These are phyloP conservation scores for Melanargia galathea DNA, from an alignment of 2,888 invertebrate genomes.

Conservation along the genomic window DNA sequence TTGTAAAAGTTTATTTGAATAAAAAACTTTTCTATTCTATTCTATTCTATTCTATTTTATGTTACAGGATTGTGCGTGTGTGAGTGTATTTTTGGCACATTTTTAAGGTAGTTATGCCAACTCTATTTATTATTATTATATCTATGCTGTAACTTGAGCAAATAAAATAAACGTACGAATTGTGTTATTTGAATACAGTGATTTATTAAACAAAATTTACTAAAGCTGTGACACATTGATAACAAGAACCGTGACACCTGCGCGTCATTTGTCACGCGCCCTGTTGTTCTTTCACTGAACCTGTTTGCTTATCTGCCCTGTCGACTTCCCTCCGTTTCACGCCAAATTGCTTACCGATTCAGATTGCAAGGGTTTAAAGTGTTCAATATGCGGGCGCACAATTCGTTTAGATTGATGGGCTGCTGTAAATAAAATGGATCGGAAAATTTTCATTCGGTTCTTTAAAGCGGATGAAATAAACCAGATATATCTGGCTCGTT, in stretches of 20 bases:
- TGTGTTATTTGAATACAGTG: neutral
- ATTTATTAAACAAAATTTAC: constrained; percentile 15
- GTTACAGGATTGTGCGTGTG: too few relatives aligned
- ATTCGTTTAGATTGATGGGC: constrained; percentile 48
- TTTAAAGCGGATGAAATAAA: constrained; percentile 26
- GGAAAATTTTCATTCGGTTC: constrained; percentile 37
- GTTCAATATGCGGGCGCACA: constrained; percentile 43
- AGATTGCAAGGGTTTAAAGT: constrained; percentile 44
- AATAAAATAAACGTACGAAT: constrained; percentile 1
- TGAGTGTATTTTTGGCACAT: too few relatives aligned
- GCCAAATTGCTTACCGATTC: constrained; percentile 60
- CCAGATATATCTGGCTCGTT: constrained; percentile 20
- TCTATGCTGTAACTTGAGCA: neutral
- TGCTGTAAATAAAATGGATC: constrained; percentile 36
- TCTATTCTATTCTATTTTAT: too few relatives aligned
- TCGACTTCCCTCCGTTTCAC: constrained; percentile 55
- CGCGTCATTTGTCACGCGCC: constrained; percentile 73
- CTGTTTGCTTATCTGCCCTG: constrained; percentile 57
- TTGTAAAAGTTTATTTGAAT: too few relatives aligned
- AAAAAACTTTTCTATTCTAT: too few relatives aligned
- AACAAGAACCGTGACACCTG: constrained; percentile 68
- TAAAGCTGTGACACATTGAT: constrained; percentile 29
- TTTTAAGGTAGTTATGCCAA: too few relatives aligned
- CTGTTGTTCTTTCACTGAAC: constrained; percentile 54
- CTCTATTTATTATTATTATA: too few relatives aligned